Conservation (phyloP, 2,797 vertebrate species). For the Danionella dracula region DNA sequence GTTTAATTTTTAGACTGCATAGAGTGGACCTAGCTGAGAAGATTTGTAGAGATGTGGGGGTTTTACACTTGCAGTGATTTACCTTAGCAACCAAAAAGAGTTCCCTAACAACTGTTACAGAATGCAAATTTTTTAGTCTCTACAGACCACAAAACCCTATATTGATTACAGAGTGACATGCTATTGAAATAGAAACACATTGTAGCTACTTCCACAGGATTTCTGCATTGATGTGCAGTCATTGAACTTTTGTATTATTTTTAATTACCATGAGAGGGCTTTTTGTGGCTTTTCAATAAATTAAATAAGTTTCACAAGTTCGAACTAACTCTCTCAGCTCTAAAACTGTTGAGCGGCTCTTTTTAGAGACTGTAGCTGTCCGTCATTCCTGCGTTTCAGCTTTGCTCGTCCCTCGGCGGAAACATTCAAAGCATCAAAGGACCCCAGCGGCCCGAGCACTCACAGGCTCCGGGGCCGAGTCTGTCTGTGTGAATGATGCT, state of each 20-base stretch:
- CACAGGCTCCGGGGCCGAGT: slow-evolving; percentile 35
- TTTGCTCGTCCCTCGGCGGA: slow-evolving; percentile 42
- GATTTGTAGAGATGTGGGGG: too few relatives aligned
- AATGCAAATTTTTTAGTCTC: too few relatives aligned
- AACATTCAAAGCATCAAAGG: slow-evolving; percentile 43
- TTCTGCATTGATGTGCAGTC: slow-evolving; percentile 10
- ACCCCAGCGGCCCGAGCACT: slow-evolving; percentile 25
- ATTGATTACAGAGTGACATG: too few relatives aligned
- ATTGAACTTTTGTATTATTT: slow-evolving; percentile 17
- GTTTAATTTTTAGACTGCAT: too few relatives aligned
- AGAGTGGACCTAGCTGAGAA: too few relatives aligned
- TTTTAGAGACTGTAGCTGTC: slow-evolving; percentile 37
- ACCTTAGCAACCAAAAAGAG: too few relatives aligned
- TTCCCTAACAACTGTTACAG: too few relatives aligned
- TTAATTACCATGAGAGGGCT: slow-evolving; percentile 29
- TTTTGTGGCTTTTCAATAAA: slow-evolving; percentile 32
- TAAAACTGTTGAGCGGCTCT: slow-evolving; percentile 17
- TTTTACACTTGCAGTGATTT: too few relatives aligned
- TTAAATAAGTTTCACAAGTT: too few relatives aligned
- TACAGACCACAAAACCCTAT: too few relatives aligned
- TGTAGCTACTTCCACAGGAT: too few relatives aligned
- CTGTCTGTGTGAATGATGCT: slow-evolving; percentile 55
- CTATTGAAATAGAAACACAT: too few relatives aligned
- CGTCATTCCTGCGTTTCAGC: slow-evolving; percentile 35
- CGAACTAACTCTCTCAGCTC: slow-evolving; percentile 26